Conservation (phyloP, 2,113 vertebrate species). For the Thalassoma bifasciatum region DNA sequence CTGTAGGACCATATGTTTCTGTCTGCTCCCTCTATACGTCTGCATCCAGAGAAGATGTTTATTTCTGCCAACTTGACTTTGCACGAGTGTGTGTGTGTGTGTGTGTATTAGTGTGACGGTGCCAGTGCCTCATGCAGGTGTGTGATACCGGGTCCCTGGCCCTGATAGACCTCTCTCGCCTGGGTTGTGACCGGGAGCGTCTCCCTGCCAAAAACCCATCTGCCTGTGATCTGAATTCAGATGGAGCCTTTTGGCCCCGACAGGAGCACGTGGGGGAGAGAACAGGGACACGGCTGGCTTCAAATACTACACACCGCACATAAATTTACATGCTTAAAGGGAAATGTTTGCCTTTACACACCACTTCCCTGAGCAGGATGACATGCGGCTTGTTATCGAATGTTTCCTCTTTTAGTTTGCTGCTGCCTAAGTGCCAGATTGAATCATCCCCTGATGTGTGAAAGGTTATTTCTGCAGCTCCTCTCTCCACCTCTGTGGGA, state of each 20-base stretch:
- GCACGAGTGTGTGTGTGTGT: conserved; percentile 8
- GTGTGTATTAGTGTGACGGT: conserved; percentile 21
- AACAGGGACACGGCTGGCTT: conserved; percentile 21
- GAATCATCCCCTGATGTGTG: conserved; percentile 27
- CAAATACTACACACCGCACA: conserved; percentile 24
- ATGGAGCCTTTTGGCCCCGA: conserved; percentile 45
- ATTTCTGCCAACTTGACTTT: neutral
- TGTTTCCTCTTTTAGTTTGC: conserved; percentile 13
- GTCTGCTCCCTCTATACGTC: conserved; percentile 2
- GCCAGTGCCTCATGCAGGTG: conserved; percentile 34
- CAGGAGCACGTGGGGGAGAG: conserved; percentile 26
- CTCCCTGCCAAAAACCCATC: conserved; percentile 55
- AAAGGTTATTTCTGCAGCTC: conserved; percentile 36
- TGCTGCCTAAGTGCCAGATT: conserved; percentile 12
- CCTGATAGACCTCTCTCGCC: conserved; percentile 53
- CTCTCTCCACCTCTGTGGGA: conserved; percentile 14
- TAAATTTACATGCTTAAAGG: conserved; percentile 10
- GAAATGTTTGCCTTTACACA: neutral
- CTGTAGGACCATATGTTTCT: neutral
- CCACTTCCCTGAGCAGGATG: neutral
- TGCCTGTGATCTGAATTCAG: conserved; percentile 70
- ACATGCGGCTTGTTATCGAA: conserved; percentile 2
- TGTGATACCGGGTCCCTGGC: conserved; percentile 36
- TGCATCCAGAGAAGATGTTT: neutral
- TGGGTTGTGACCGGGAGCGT: conserved; percentile 51